Evolutionary conservation across 2,888 invertebrate species (phyloP), one percentile per base, ranked within the genome.

Genomic region (Ephialtes manifestator): DNA sequence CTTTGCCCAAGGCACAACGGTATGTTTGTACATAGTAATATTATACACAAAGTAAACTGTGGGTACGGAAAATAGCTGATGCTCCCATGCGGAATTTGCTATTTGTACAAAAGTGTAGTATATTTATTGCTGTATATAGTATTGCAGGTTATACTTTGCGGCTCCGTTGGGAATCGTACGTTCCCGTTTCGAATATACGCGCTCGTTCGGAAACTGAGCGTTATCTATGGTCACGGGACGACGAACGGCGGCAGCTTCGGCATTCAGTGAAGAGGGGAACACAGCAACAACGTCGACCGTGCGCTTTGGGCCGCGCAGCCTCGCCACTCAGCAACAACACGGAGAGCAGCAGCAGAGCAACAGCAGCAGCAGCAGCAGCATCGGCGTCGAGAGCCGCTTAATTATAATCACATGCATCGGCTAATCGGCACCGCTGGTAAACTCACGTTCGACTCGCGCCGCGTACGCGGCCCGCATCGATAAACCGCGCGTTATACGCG

Each of bases 321-420:
- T 31, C 60, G 58, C 31, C 74, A 43, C 74, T 74, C 74, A 13
- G 74, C 74, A 74, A 74, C 74, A 74, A 60, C 74, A 35, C 71
- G 13, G 51, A 53, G 51, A n/a, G 35, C 35, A 81, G 39, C 58
- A 68, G 81, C 81, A 60, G n/a, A n/a, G n/a, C n/a, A n/a, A n/a
- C n/a, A n/a, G 31, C 31, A 80, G 43, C 65, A 65, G 53, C 75
- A 58, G 39, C 70, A 71, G 55, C 58, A 68, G 81, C 81, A 60
- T 67, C 67, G 72, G 48, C 81, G 81, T 67, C 71, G 75, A 83
- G 84, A 81, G 81, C 77, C 81, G 84, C 77, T 84, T 84, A 84
- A 84, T 84, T 84, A 84, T 81, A 84, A 84, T 84, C 84, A 77
- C 84, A 81, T 81, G 84, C 84, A 84, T 84, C 81, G 81, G 77